phyloP scores from a whole-genome alignment of 2,797 vertebrate genomes.

The Brachyrhaphis roseni region DNA sequence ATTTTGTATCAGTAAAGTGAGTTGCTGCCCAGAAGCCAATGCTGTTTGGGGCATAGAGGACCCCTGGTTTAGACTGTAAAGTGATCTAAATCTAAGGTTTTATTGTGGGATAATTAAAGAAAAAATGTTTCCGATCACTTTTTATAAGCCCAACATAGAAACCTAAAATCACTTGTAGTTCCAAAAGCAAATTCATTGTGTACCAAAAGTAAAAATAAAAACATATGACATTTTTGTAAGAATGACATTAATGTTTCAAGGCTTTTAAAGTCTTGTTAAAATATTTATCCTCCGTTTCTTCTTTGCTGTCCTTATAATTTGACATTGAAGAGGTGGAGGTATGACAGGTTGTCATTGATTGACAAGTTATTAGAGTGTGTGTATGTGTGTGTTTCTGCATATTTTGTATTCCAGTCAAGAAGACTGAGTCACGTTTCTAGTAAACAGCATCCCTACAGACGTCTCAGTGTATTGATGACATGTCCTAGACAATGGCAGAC shows the following conservation, averaged over 20 bases:
- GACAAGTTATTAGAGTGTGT: conserved; percentile 12
- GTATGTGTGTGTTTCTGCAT: conserved; percentile 24
- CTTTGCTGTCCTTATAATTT: not conserved
- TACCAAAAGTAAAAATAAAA: not conserved
- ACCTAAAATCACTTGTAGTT: not conserved
- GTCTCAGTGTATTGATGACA: conserved; percentile 25
- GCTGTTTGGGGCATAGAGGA: no score
- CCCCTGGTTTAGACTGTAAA: not conserved
- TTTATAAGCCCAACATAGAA: not conserved
- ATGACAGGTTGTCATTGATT: conserved; percentile 2
- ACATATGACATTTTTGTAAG: not conserved
- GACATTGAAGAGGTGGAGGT: not conserved
- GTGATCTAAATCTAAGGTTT: not conserved
- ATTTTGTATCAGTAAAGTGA: not conserved
- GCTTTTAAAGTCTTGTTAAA: conserved; percentile 3
- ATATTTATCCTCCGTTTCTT: not conserved
- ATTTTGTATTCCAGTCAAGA: conserved; percentile 46
- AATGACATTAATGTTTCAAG: not conserved
- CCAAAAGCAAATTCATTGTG: not conserved
- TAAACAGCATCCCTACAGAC: conserved; percentile 31
- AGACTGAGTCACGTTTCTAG: conserved; percentile 61
- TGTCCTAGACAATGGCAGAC: conserved; percentile 52
- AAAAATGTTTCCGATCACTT: not conserved
- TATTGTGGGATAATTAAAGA: not conserved
- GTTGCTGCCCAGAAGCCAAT: no score